A percentile compares a stretch with the other conserved stretches of the same genome.
Conservation (phyloP, 2,888 invertebrate genomes). For the Gymnocheta viridis region DNA sequence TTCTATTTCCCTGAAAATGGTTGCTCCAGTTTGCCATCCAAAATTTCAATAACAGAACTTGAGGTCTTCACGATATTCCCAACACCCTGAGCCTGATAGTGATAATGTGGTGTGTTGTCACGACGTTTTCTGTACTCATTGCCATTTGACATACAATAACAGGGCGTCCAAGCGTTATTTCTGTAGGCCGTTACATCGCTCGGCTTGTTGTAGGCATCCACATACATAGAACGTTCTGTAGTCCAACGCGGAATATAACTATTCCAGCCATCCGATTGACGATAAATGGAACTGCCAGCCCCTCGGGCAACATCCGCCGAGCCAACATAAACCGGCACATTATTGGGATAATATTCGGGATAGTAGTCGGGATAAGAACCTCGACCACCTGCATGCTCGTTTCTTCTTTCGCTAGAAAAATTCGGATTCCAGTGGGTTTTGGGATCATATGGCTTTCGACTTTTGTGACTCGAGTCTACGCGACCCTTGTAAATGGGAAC, state of each 20-base stretch:
- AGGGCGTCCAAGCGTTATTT: constrained; percentile 80
- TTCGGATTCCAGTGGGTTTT: constrained; percentile 79
- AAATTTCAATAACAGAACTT: constrained; percentile 72
- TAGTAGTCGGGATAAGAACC: constrained; percentile 71
- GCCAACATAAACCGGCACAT: constrained; percentile 76
- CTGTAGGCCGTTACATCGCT: constrained; percentile 73
- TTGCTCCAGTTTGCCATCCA: constrained; percentile 79
- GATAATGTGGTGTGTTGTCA: constrained; percentile 71
- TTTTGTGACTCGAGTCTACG: constrained; percentile 73
- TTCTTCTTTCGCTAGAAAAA: constrained; percentile 76
- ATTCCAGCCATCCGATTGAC: constrained; percentile 78
- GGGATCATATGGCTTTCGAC: constrained; percentile 77
- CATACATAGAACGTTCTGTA: constrained; percentile 79
- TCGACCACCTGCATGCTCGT: constrained; percentile 67
- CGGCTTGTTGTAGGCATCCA: constrained; percentile 75
- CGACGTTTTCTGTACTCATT: constrained; percentile 76
- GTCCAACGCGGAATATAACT: constrained; percentile 80
- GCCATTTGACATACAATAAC: constrained; percentile 77
- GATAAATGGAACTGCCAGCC: constrained; percentile 75
- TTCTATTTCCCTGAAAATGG: constrained; percentile 74
- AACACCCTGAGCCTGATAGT: neutral
- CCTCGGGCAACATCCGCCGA: constrained; percentile 70
- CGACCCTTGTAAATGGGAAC: constrained; percentile 81
- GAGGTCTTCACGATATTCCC: constrained; percentile 69
- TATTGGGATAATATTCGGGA: constrained; percentile 76